A percentile compares a stretch with the other conserved stretches of the same genome.
These are phyloP conservation scores for Echinometra lucunter DNA, from an alignment of 53 echinoderm and acorn worm genomes.

Conservation along the genomic window DNA sequence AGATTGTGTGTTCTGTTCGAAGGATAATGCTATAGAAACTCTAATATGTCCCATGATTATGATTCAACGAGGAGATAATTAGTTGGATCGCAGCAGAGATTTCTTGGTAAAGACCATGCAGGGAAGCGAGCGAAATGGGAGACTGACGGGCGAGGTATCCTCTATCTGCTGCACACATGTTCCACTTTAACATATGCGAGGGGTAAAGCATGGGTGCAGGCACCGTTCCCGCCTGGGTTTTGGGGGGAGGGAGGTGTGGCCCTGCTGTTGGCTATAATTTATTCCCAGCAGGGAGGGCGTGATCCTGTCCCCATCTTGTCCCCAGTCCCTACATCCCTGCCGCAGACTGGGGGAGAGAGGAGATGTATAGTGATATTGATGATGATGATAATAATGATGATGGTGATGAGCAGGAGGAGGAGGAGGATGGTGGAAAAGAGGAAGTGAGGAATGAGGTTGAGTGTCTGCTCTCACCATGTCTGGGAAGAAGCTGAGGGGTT, in stretches of 20 bases:
- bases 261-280: slow-evolving; percentile 56
- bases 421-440: not conserved
- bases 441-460: slow-evolving; percentile 16
- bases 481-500: not conserved
- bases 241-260: slow-evolving; percentile 31
- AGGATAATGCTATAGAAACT: not conserved
- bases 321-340: not conserved
- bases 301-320: slow-evolving; percentile 30
- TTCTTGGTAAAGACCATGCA: slow-evolving; percentile 59
- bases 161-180: slow-evolving; percentile 58
- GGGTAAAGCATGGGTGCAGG: not conserved
- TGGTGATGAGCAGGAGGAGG: not conserved
- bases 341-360: not conserved
- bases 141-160: slow-evolving; percentile 48
- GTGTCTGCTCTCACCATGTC: slow-evolving; percentile 16
- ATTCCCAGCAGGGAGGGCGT: slow-evolving; percentile 24
- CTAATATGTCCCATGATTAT: slow-evolving; percentile 32
- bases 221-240: not conserved
- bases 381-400: not conserved
- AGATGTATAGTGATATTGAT: not conserved
- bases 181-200: not conserved
- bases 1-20: not conserved
- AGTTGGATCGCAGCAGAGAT: slow-evolving; percentile 48
- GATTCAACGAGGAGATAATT: slow-evolving; percentile 44
- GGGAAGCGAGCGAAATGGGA: slow-evolving; percentile 33